A percentile compares a stretch with the other conserved stretches of the same genome.
Evolutionary conservation across 2,797 vertebrate genomes (phyloP).

Genomic region (Bryconaethiops microstoma): DNA sequence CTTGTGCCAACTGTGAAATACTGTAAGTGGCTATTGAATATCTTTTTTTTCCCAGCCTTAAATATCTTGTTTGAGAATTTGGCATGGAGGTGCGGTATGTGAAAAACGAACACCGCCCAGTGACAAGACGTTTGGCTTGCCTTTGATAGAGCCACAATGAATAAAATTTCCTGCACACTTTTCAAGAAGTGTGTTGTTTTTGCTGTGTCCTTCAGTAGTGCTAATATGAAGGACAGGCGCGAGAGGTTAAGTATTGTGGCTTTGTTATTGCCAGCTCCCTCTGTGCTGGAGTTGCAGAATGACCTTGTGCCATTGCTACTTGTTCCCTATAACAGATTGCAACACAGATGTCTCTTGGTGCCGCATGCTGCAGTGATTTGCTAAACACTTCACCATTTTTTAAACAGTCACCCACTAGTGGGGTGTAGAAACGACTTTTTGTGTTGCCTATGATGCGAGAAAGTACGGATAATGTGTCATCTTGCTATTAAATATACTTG

Average conservation of each 20-base stretch:
- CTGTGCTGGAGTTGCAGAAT: conserved; percentile 29
- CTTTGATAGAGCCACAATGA: background rate
- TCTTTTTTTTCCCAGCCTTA: conserved; percentile 24
- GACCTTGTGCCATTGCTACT: conserved; percentile 61
- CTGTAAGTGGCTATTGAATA: background rate
- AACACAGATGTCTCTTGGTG: conserved; percentile 62
- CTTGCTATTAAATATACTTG: background rate
- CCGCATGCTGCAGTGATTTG: conserved; percentile 41
- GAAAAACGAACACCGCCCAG: conserved; percentile 17
- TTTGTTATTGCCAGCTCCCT: conserved; percentile 41
- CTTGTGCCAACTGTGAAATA: conserved; percentile 32
- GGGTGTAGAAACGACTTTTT: conserved; percentile 46
- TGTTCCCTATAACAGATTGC: conserved; percentile 59
- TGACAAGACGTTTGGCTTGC: background rate
- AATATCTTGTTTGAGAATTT: conserved; percentile 12
- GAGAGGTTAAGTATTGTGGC: conserved; percentile 30
- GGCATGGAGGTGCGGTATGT: background rate
- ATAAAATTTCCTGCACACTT: background rate
- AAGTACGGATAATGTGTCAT: background rate
- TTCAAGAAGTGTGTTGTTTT: background rate
- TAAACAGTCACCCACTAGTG: conserved; percentile 48
- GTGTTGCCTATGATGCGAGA: conserved; percentile 17
- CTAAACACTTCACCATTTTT: conserved; percentile 50
- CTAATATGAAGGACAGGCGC: background rate
- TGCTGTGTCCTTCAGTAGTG: background rate